A percentile compares a stretch with the other conserved stretches of the same genome.
phyloP scores from a whole-genome alignment of 2,113 vertebrate species.

The Etheostoma spectabile region DNA sequence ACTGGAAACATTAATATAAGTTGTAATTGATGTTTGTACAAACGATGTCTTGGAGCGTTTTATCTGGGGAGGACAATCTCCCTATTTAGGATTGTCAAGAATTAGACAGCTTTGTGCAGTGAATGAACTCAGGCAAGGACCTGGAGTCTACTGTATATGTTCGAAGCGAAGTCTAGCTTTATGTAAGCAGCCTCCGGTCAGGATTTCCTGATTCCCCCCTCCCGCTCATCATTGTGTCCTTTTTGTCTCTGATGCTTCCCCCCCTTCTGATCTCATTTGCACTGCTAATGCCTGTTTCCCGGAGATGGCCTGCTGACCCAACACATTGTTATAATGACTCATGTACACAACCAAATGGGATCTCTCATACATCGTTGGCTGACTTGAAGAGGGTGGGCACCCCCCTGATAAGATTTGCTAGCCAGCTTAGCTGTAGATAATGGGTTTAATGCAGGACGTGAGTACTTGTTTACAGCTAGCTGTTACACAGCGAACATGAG shows the following conservation, averaged over 20 bases:
- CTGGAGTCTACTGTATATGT: background rate
- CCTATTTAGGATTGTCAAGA: background rate
- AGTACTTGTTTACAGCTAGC: slow-evolving; percentile 44
- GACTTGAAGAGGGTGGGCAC: slow-evolving; percentile 31
- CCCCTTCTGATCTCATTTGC: slow-evolving; percentile 73
- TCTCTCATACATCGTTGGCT: slow-evolving; percentile 49
- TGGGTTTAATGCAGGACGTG: slow-evolving; percentile 54
- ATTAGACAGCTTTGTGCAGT: background rate
- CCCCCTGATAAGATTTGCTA: slow-evolving; percentile 51
- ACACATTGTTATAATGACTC: slow-evolving; percentile 72
- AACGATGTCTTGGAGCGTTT: too few species aligned
- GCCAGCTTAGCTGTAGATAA: slow-evolving; percentile 40
- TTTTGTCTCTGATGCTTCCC: slow-evolving; percentile 56
- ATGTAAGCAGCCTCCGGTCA: slow-evolving; percentile 17
- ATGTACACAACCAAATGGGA: slow-evolving; percentile 71
- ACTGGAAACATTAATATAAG: too few species aligned
- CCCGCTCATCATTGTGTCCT: slow-evolving; percentile 51
- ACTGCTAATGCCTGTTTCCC: slow-evolving; percentile 65
- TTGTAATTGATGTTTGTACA: too few species aligned
- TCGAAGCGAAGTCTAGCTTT: background rate
- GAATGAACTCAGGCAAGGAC: background rate
- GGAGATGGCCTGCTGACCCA: slow-evolving; percentile 66
- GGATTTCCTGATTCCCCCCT: slow-evolving; percentile 38
- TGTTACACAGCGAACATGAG: slow-evolving; percentile 25
- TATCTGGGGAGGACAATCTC: too few species aligned